These are phyloP conservation scores for Elysia chlorotica DNA, from an alignment of 1,140 invertebrate species.

Conservation along the genomic window DNA sequence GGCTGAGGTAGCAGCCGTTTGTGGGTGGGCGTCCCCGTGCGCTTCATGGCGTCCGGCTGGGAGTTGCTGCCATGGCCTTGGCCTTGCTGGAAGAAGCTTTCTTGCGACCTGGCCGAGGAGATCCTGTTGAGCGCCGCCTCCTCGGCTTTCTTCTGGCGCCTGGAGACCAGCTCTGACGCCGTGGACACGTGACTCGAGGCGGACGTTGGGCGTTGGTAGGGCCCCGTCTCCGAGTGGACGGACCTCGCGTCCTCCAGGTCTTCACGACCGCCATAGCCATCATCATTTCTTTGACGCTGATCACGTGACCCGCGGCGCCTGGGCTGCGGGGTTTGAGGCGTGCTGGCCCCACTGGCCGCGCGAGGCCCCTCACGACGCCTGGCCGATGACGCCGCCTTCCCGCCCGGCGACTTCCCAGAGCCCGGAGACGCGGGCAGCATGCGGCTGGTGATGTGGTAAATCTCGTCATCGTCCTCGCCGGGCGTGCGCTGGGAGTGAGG, in stretches of 20 bases:
- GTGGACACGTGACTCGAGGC: conserved; percentile 38
- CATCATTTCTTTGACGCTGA: neutral
- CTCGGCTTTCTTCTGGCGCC: conserved; percentile 19
- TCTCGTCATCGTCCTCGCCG: conserved; percentile 6
- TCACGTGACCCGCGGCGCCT: neutral
- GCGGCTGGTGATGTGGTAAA: neutral
- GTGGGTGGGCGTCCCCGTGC: conserved; percentile 12
- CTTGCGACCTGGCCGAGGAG: conserved; percentile 42
- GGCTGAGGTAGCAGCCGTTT: conserved; percentile 49
- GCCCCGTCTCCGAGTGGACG: neutral
- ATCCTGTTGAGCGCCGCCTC: conserved; percentile 21
- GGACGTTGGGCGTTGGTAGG: conserved; percentile 37
- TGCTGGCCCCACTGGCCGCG: neutral
- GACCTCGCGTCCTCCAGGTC: conserved; percentile 8
- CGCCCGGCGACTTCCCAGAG: neutral
- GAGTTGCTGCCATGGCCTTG: neutral
- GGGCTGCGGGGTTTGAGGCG: neutral
- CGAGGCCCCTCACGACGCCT: neutral
- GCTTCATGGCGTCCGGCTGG: neutral
- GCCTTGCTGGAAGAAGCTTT: conserved; percentile 42
- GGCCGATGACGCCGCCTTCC: neutral
- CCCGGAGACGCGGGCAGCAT: neutral
- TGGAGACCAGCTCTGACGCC: conserved; percentile 35
- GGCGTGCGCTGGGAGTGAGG: neutral
- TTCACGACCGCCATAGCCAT: no score